Evolutionary conservation across 2,797 vertebrate species (phyloP), one percentile per base, ranked within the genome.

Genomic region (Gadopsis bispinosus): DNA sequence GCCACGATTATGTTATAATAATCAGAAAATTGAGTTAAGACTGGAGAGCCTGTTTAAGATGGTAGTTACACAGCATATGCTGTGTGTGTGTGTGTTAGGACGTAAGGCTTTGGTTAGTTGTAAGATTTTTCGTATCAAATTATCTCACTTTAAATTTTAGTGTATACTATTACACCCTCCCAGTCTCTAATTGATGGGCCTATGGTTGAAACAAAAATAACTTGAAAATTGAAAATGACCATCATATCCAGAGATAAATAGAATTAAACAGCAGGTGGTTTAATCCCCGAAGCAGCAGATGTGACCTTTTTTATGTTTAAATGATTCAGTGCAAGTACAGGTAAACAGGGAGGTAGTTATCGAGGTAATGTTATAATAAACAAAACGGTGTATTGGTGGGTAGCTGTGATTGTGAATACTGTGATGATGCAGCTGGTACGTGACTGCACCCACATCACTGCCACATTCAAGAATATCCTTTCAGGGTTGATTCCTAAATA

Each of bases 1-100:
- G 75, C 73, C 29, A 47, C 64, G 22, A 90, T 90, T 83, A 90
- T 85, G 81, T 85, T 85, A 83, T 78, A 90, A 91, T 89, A 91
- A 90, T 93, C 84, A 88, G 86, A 87, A 90, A 88, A 92, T 89
- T 71, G 77, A 88, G 74, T 81, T 87, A 87, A 69, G 74, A 80
- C 70, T 72, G 78, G 63, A 85, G 84, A 87, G 69, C 62, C 72
- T 73, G 59, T 75, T 75, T 84, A 51, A 80, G 83, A 80, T 83
- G 70, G 61, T 67, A 66, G 73, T 73, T 85, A 77, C 70, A 79
- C 69, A 64, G 70, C 53, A 43, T 61, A 68, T 65, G 45, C 20
- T 20, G 29, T 22, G 56, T 58, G 68, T 41, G 45, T 7, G 58
- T 45, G 31, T 43, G 56, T 59, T 39, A 37, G 37, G 22, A 60